Conservation (phyloP, 1,140 invertebrate species). For the Cyphomyrmex costatus region DNA sequence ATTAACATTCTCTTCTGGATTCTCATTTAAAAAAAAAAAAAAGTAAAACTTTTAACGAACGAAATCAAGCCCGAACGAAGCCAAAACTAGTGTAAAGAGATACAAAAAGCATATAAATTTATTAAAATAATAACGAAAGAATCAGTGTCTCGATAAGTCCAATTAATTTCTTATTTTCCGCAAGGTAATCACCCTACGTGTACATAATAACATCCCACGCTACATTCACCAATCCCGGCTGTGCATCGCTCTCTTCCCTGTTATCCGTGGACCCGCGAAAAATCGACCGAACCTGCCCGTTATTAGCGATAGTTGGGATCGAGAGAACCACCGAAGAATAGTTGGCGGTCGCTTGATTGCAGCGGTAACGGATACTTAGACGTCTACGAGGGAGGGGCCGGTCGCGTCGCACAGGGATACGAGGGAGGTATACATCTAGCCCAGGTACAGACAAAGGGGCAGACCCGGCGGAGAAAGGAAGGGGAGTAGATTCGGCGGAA, state of each 20-base stretch:
- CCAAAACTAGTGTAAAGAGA: too few relatives aligned
- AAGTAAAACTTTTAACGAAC: background rate
- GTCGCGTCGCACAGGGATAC: constrained; percentile 45
- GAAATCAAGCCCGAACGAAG: background rate
- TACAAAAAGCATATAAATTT: background rate
- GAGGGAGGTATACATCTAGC: constrained; percentile 48
- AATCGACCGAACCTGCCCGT: constrained; percentile 21
- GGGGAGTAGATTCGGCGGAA: constrained; percentile 57
- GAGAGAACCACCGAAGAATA: constrained; percentile 42
- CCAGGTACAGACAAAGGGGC: constrained; percentile 57
- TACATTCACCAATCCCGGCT: background rate
- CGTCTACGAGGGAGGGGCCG: constrained; percentile 54
- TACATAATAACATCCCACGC: background rate
- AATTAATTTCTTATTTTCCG: background rate
- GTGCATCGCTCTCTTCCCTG: constrained; percentile 11
- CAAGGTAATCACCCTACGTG: background rate
- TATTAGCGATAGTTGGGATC: constrained; percentile 45
- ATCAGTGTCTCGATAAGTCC: background rate
- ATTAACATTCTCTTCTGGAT: constrained; percentile 5
- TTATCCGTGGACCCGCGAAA: constrained; percentile 45
- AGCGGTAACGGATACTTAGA: constrained; percentile 52
- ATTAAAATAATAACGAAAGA: constrained; percentile 6
- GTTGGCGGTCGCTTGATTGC: constrained; percentile 60
- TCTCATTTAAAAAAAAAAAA: background rate
- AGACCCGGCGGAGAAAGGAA: background rate